phyloP scores from a whole-genome alignment of 2,888 invertebrate species.

The Glaucopsyche alexis region DNA sequence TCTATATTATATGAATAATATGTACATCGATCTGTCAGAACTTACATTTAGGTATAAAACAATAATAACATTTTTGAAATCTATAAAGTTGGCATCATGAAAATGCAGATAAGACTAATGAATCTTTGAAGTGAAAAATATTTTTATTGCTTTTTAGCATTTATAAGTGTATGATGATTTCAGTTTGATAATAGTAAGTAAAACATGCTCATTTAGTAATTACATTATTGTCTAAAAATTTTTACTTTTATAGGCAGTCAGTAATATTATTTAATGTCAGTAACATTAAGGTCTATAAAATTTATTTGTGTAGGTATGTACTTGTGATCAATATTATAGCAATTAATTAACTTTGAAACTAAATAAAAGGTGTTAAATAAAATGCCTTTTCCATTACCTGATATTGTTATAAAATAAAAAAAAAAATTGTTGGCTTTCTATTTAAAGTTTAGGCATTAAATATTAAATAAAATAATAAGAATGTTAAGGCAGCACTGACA shows the following conservation, averaged over 20 bases:
- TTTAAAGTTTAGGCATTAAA: not conserved
- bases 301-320: not conserved
- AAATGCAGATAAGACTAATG: not conserved
- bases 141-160: not conserved
- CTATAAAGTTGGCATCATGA: not conserved
- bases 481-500: not conserved
- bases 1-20: not conserved
- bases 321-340: not conserved
- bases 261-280: not conserved
- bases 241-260: not conserved
- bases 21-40: not conserved
- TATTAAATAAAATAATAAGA: not conserved
- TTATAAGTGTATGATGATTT: not conserved
- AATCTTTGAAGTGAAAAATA: not conserved
- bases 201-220: constrained; percentile 11
- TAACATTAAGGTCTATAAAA: not conserved
- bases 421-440: not conserved
- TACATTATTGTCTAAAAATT: not conserved
- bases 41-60: not conserved
- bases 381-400: not conserved
- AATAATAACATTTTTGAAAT: not conserved
- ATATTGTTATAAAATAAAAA: not conserved
- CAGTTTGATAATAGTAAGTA: not conserved
- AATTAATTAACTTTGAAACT: not conserved
- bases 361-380: not conserved